Evolutionary conservation across 2,113 vertebrate species (phyloP).

Genomic region (Hipposideros armiger): DNA sequence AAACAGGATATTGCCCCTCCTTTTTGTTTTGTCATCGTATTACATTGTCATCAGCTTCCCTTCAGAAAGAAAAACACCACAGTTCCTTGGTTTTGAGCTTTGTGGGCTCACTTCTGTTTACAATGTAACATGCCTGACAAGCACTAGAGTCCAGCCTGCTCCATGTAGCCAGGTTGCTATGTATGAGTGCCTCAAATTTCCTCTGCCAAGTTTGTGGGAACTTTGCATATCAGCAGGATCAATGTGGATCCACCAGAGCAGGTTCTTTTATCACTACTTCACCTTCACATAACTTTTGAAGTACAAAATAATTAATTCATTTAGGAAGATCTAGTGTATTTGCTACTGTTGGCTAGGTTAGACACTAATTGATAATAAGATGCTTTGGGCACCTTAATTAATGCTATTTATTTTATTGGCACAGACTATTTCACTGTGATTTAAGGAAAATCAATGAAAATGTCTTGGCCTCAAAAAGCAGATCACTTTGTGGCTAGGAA

Average conservation of each 20-base stretch:
- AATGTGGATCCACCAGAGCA: neutral
- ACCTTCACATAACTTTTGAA: neutral
- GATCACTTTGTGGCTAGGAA: slow-evolving; percentile 32
- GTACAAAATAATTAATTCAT: neutral
- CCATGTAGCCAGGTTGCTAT: neutral
- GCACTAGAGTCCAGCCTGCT: neutral
- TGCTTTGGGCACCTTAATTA: slow-evolving; percentile 55
- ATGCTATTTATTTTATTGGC: slow-evolving; percentile 75
- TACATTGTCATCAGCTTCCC: neutral
- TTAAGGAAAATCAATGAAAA: slow-evolving; percentile 71
- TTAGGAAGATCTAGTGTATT: neutral
- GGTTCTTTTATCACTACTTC: neutral
- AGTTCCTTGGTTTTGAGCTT: neutral
- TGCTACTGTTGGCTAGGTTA: neutral
- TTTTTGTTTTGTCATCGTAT: neutral
- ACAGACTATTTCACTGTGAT: slow-evolving; percentile 46
- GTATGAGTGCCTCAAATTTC: neutral
- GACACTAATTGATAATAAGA: slow-evolving; percentile 1
- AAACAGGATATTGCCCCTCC: neutral
- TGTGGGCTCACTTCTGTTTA: neutral
- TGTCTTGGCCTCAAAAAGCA: neutral
- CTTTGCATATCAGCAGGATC: neutral
- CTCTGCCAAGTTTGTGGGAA: neutral
- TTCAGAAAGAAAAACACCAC: neutral
- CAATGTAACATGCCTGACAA: neutral